Evolutionary conservation across 2,797 vertebrate species (phyloP).

Genomic region (Forpus xanthops): DNA sequence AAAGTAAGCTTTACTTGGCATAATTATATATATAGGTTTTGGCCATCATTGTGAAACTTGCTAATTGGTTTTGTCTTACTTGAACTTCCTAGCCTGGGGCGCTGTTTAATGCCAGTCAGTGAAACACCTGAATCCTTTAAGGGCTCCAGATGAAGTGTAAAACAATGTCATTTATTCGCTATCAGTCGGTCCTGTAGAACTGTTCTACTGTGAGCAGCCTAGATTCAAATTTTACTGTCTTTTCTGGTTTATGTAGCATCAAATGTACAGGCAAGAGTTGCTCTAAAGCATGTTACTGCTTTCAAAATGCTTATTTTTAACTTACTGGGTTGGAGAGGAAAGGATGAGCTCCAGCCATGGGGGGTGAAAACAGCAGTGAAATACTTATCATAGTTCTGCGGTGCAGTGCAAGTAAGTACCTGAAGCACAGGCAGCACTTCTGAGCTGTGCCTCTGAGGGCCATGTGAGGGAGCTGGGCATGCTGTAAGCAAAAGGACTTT

Average conservation of each 20-base stretch:
- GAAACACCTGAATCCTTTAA: background rate
- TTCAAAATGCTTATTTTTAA: background rate
- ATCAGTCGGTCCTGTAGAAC: background rate
- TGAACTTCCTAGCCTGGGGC: background rate
- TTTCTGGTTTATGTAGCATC: background rate
- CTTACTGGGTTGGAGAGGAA: background rate
- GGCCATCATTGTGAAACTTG: background rate
- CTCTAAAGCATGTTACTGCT: background rate
- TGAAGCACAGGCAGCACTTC: background rate
- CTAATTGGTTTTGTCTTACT: background rate
- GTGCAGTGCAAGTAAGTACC: background rate
- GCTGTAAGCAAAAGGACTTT: background rate
- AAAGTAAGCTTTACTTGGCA: background rate
- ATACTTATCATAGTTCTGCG: background rate
- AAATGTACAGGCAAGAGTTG: fast-evolving
- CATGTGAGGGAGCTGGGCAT: background rate
- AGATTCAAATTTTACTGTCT: background rate
- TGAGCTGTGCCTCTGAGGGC: background rate
- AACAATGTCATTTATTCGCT: background rate
- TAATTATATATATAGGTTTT: background rate
- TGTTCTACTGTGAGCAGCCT: background rate
- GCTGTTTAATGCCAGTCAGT: background rate
- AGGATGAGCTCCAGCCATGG: background rate
- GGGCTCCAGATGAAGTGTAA: background rate
- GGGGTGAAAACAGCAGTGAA: background rate